Percentiles rank a stretch among this genome's conserved stretches.
phyloP scores from a whole-genome alignment of 1,140 invertebrate species.

The Lepidostoma basale region DNA sequence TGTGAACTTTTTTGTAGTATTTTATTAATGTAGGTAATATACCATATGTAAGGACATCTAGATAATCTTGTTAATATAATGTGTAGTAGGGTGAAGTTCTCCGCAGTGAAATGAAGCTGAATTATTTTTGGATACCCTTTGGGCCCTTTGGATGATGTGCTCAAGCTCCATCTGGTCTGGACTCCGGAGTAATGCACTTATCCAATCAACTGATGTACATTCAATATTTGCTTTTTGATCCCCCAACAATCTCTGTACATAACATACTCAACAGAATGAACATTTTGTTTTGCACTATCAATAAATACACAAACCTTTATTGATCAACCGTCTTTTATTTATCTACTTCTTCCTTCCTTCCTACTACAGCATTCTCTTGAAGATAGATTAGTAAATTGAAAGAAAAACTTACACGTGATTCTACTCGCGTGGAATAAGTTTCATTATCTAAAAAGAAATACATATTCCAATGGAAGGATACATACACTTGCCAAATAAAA shows the following conservation, averaged over 20 bases:
- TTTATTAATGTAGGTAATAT: conserved; percentile 19
- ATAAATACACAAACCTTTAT: conserved; percentile 47
- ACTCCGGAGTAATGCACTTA: conserved; percentile 13
- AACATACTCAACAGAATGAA: conserved; percentile 45
- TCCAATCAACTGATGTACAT: conserved; percentile 31
- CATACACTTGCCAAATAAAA: too few relatives aligned
- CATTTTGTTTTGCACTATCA: conserved; percentile 46
- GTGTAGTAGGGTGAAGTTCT: conserved; percentile 9
- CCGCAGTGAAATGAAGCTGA: not conserved
- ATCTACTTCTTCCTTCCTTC: too few relatives aligned
- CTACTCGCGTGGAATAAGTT: too few relatives aligned
- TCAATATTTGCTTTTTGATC: conserved; percentile 30
- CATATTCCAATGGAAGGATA: too few relatives aligned
- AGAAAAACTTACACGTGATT: too few relatives aligned
- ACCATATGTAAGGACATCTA: conserved; percentile 19
- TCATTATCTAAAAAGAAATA: too few relatives aligned
- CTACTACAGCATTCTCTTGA: too few relatives aligned
- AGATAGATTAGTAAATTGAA: too few relatives aligned
- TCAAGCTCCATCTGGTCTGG: not conserved
- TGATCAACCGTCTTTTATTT: conserved; percentile 41
- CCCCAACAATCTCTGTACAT: conserved; percentile 35
- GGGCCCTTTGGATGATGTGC: not conserved
- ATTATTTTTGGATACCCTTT: conserved; percentile 27
- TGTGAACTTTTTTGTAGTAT: conserved; percentile 26
- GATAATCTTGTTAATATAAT: conserved; percentile 22